Evolutionary conservation across 2,113 vertebrate species (phyloP).

Genomic region (Thunnus thynnus): DNA sequence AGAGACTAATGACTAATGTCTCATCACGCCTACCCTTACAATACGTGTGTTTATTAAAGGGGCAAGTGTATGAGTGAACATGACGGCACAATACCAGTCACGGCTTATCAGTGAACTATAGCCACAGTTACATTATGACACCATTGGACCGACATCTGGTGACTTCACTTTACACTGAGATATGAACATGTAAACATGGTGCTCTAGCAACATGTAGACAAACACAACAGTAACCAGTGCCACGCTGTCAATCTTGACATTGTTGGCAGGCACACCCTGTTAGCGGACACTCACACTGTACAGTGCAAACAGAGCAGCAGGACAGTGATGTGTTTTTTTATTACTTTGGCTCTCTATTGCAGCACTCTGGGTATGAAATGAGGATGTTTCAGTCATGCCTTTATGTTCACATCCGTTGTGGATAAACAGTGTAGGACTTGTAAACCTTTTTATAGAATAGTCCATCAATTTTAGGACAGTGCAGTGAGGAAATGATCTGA

Average conservation of each 20-base stretch:
- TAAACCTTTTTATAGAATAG: too few species aligned
- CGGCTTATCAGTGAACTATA: neutral
- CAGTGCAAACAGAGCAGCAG: neutral
- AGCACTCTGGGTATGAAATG: too few species aligned
- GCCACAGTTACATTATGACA: neutral
- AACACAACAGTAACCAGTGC: neutral
- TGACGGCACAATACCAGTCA: neutral
- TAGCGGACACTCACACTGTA: neutral
- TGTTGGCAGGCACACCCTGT: neutral
- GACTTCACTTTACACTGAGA: neutral
- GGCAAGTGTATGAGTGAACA: too few species aligned
- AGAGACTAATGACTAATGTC: too few species aligned
- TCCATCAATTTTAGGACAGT: too few species aligned
- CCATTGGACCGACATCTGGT: neutral
- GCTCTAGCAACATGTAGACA: conserved; percentile 7
- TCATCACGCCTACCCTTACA: too few species aligned
- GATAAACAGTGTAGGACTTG: too few species aligned
- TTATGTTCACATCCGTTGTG: too few species aligned
- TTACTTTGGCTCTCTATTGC: neutral
- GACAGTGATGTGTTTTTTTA: neutral
- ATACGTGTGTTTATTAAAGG: too few species aligned
- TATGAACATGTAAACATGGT: conserved; percentile 15
- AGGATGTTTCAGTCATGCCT: too few species aligned
- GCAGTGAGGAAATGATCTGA: too few species aligned
- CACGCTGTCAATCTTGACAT: neutral